Evolutionary conservation across 2,113 vertebrate genomes (phyloP).

Genomic region (Lophochroa leadbeateri): DNA sequence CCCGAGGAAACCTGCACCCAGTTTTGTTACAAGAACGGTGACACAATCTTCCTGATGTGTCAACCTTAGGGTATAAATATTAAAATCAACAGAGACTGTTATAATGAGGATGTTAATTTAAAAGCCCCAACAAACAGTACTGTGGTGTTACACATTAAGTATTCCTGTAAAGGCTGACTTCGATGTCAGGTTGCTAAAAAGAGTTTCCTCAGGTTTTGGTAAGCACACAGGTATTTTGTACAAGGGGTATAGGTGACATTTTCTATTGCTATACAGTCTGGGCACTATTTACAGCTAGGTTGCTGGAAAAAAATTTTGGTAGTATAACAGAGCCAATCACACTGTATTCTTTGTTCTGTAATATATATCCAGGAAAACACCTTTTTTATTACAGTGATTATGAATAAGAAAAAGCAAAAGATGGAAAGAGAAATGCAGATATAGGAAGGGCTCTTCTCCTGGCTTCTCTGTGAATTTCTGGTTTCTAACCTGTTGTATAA

Average conservation of each 20-base stretch:
- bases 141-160: neutral
- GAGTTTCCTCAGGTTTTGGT: neutral
- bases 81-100: neutral
- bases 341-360: neutral
- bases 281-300: neutral
- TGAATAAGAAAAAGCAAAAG: neutral
- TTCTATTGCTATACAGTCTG: neutral
- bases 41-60: neutral
- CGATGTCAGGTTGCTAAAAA: neutral
- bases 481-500: constrained; percentile 33
- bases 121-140: neutral
- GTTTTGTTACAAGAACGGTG: neutral
- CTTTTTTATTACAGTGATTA: neutral
- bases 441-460: neutral
- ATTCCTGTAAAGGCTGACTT: neutral
- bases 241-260: neutral
- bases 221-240: neutral
- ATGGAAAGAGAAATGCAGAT: neutral
- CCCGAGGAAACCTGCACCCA: neutral
- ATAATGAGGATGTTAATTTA: neutral
- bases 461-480: neutral
- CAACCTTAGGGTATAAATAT: neutral
- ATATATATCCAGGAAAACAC: neutral
- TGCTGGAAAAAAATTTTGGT: neutral
- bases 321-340: neutral